Evolutionary conservation across 2,888 invertebrate species (phyloP).

Genomic region (Gari tellinella): DNA sequence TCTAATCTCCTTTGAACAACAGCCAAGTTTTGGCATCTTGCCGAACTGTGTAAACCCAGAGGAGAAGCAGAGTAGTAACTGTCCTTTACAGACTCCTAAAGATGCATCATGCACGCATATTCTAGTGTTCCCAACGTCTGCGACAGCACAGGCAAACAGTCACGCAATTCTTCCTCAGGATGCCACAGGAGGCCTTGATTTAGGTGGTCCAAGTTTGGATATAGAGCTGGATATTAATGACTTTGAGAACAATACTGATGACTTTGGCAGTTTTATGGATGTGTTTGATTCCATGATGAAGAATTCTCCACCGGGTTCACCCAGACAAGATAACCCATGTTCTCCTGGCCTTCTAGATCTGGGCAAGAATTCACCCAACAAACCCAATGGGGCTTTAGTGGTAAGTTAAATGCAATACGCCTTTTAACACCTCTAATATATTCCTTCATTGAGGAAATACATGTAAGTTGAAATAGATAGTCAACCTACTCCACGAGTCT

Average conservation of each 20-base stretch:
- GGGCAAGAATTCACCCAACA: slow-evolving; percentile 71
- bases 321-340: slow-evolving; percentile 65
- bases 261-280: slow-evolving; percentile 66
- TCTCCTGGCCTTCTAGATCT: slow-evolving; percentile 70
- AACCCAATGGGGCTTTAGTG: slow-evolving; percentile 67
- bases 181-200: slow-evolving; percentile 66
- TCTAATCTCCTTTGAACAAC: slow-evolving; percentile 97
- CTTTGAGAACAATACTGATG: slow-evolving; percentile 61
- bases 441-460: too few relatives aligned
- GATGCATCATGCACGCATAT: slow-evolving; percentile 99
- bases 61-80: slow-evolving; percentile 81
- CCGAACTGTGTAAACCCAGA: slow-evolving; percentile 82
- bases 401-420: slow-evolving; percentile 39
- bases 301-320: slow-evolving; percentile 62
- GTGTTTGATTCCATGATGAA: slow-evolving; percentile 69
- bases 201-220: slow-evolving; percentile 63
- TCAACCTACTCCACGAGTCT: too few relatives aligned
- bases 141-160: slow-evolving; percentile 81
- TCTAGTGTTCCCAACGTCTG: slow-evolving; percentile 97
- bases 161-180: slow-evolving; percentile 68
- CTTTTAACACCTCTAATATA: background rate
- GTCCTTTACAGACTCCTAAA: slow-evolving; percentile 93
- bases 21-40: slow-evolving; percentile 89
- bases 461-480: too few relatives aligned
- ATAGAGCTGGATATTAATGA: slow-evolving; percentile 64